Percentiles rank a stretch among this genome's conserved stretches.
These are phyloP conservation scores for Eucriotettix oculatus DNA, from an alignment of 2,888 invertebrate species.

Conservation along the genomic window DNA sequence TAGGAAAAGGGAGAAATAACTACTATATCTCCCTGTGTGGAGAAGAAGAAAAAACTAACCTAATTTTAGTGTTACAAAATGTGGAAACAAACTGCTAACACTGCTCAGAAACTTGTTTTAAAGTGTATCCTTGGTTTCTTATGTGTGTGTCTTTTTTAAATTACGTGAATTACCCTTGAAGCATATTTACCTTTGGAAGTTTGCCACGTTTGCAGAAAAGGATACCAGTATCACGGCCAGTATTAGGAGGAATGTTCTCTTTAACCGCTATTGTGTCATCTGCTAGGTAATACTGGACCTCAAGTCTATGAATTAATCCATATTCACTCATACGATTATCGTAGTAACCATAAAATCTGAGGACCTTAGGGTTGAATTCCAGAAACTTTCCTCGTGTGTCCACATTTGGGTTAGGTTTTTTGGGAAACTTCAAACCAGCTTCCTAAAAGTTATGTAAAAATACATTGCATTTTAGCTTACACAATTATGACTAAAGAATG, in stretches of 20 bases:
- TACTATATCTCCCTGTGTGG: too few species aligned
- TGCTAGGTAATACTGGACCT: slow-evolving; percentile 68
- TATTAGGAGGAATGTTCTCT: slow-evolving; percentile 48
- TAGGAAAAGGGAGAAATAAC: too few species aligned
- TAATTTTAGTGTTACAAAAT: too few species aligned
- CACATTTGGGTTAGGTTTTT: slow-evolving; percentile 36
- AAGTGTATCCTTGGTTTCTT: too few species aligned
- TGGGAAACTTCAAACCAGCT: slow-evolving; percentile 18
- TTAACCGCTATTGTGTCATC: slow-evolving; percentile 83
- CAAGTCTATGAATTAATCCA: slow-evolving; percentile 60
- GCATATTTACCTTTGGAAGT: slow-evolving; percentile 49
- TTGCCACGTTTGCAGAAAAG: slow-evolving; percentile 59
- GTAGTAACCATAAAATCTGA: slow-evolving; percentile 78
- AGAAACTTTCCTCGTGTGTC: slow-evolving; percentile 65
- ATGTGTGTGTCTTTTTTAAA: too few species aligned
- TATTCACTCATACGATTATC: slow-evolving; percentile 64
- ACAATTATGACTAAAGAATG: too few species aligned
- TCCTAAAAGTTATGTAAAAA: too few species aligned
- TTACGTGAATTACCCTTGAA: too few species aligned
- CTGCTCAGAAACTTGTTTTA: too few species aligned
- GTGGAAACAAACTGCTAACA: too few species aligned
- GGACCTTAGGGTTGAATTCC: slow-evolving; percentile 56
- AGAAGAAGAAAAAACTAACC: too few species aligned
- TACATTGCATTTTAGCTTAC: too few species aligned
- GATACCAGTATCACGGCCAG: slow-evolving; percentile 51